Evolutionary conservation across 1,140 invertebrate genomes (phyloP), one percentile per base, ranked within the genome.

Genomic region (Saccostrea glomerata): DNA sequence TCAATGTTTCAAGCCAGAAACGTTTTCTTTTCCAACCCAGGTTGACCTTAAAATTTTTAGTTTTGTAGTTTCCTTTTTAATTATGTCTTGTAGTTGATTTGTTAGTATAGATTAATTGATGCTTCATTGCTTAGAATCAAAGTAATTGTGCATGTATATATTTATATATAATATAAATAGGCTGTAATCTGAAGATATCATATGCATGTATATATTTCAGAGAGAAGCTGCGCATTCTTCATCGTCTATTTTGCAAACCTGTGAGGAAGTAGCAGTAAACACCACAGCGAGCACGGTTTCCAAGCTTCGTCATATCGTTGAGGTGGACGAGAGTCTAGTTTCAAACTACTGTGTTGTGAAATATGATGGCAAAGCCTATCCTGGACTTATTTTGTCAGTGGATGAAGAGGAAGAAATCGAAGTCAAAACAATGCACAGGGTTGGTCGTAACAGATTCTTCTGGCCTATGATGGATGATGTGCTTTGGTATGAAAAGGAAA

Each of bases 381-480:
- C 88, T 4, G 88, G 84, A 20, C 54, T 89, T 83, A 70, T 89
- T 25, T 56, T 82, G 20, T 60, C 40, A 40, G 88, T 89, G 15
- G 88, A 89, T 56, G 58, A 77, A 6, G 77, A 89, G 9, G 77
- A 87, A 17, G 63, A 85, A 13, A 12, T 89, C n/a, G 87, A 88
- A 58, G 87, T 85, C 13, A 85, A 83, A 23, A 58, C 58, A 4
- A 85, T 88, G 84, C 87, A 85, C 30, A 84, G 54, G 55, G 60
- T 88, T 58, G 83, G 87, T 12, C 58, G 60, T 11, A 88, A 88
- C 36, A 54, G 83, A 47, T 88, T 23, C 54, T 88, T 88, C 56
- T 88, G 87, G 66, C 84, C 87, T 73, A 15, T 82, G 9, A 54
- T 82, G 13, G 88, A 89, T 54, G 88, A 89, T 84, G 66, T 77